phyloP scores from a whole-genome alignment of 2,888 invertebrate genomes.

The Halictus ligatus region DNA sequence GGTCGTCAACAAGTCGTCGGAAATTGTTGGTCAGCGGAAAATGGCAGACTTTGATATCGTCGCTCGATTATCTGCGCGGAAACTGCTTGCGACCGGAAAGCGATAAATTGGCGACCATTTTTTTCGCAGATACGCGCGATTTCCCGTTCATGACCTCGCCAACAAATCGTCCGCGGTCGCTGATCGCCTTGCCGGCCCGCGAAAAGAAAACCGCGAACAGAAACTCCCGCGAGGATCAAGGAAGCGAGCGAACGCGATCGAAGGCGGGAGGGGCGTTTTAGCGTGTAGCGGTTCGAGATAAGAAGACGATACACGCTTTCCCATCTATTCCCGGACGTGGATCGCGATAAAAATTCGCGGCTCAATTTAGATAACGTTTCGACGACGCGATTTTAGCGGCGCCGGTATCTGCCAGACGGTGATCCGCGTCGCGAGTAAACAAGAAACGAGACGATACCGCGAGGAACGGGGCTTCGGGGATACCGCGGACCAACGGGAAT shows the following conservation, averaged over 20 bases:
- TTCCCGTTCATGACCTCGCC: background rate
- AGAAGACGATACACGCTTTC: slow-evolving; percentile 2
- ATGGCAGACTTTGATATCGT: background rate
- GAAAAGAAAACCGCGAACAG: background rate
- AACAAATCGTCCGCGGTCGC: background rate
- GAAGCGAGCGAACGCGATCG: background rate
- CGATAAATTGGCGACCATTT: slow-evolving; percentile 60
- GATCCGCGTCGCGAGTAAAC: slow-evolving; percentile 10
- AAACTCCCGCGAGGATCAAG: background rate
- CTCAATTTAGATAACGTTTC: slow-evolving; percentile 40
- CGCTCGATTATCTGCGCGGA: slow-evolving; percentile 51
- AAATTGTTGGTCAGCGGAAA: background rate
- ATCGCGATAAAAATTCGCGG: background rate
- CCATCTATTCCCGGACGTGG: background rate
- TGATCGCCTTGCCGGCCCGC: background rate
- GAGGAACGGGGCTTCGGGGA: background rate
- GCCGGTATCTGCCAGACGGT: slow-evolving; percentile 10
- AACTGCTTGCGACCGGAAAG: slow-evolving; percentile 66
- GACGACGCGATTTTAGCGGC: slow-evolving; percentile 18
- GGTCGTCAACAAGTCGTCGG: background rate
- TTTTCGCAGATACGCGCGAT: slow-evolving; percentile 26
- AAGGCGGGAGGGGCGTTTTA: background rate
- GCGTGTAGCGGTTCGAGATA: background rate
- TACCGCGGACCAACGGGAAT: background rate
- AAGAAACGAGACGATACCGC: background rate